Evolutionary conservation across 2,797 vertebrate genomes (phyloP), one percentile per base, ranked within the genome.

Genomic region (Alfaro cultratus): DNA sequence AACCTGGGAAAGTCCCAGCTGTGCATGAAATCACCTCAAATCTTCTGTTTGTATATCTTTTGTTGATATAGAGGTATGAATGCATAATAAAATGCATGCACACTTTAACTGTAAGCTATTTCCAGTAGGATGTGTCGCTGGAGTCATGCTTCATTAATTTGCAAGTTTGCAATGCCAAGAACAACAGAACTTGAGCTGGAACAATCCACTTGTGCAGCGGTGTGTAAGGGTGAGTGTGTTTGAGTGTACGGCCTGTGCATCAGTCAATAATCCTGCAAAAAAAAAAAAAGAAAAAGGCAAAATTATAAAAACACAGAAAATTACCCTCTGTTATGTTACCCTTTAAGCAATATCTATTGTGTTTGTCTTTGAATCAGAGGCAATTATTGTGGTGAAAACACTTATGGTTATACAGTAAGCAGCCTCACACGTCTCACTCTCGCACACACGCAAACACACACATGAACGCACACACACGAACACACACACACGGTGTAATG

Each of bases 401-500:
- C 87, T 91, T 86, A 79, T 80, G 88, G 89, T 92, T 86, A 87
- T 89, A 92, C 85, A 87, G 87, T 87, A 75, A 92, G 91, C 86
- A 89, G 90, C 75, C 86, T 87, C 86, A 84, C 81, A 71, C 86
- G 87, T 80, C 80, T 83, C 95, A 96, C 95, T 95, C 85, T 79
- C 86, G 68, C 80, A 45, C 34, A 34, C 34, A 34, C 34, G 34
- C 34, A 1, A 34, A 34, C 34, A 34, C 34, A 2, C 34, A 79
- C 87, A 83, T n/a, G n/a, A n/a, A n/a, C 77, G 81, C 87, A 83
- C 87, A 79, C 87, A 83, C 83, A 84, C 80, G 80, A 64, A 82
- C 79, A 83, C 91, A 91, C 96, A 96, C 96, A 96, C 96, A 97
- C 93, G 95, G 91, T 95, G 97, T 98, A 97, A 98, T 96, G 96